Conservation (phyloP, 2,888 invertebrate species). For the Copidosoma aretas region DNA sequence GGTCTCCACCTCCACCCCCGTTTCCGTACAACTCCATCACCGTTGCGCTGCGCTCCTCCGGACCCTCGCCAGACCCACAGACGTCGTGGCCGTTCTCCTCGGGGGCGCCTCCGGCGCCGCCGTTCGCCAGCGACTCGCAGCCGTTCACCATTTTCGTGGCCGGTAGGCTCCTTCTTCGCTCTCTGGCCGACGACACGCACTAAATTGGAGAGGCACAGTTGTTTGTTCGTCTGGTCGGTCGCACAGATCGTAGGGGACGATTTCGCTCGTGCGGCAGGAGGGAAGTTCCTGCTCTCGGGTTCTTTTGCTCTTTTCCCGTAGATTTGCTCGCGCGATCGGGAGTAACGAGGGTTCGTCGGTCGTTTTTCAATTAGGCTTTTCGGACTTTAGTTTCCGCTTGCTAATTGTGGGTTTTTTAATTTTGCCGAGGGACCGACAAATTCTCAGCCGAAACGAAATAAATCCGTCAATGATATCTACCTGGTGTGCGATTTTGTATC, state of each 20-base stretch:
- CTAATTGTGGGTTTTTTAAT: no score
- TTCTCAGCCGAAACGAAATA: not conserved
- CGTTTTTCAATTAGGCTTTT: not conserved
- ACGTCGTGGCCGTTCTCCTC: constrained; percentile 13
- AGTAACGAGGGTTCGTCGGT: not conserved
- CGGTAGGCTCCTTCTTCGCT: not conserved
- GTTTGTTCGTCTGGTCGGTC: not conserved
- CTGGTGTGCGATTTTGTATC: not conserved
- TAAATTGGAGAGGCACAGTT: not conserved
- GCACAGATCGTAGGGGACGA: not conserved
- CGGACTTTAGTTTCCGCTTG: no score
- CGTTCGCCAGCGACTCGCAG: constrained; percentile 47
- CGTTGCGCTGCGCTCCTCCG: constrained; percentile 1
- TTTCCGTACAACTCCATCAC: not conserved
- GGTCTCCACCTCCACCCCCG: constrained; percentile 13
- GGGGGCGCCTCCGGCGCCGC: not conserved
- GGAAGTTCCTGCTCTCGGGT: not conserved
- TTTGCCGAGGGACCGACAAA: no score
- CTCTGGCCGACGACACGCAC: not conserved
- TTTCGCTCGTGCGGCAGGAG: not conserved
- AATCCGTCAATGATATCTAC: not conserved
- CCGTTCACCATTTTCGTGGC: constrained; percentile 52
- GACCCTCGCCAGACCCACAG: not conserved
- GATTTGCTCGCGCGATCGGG: not conserved
- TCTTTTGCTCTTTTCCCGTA: not conserved